Evolutionary conservation across 2,888 invertebrate species (phyloP).

Genomic region (Deilephila elpenor): DNA sequence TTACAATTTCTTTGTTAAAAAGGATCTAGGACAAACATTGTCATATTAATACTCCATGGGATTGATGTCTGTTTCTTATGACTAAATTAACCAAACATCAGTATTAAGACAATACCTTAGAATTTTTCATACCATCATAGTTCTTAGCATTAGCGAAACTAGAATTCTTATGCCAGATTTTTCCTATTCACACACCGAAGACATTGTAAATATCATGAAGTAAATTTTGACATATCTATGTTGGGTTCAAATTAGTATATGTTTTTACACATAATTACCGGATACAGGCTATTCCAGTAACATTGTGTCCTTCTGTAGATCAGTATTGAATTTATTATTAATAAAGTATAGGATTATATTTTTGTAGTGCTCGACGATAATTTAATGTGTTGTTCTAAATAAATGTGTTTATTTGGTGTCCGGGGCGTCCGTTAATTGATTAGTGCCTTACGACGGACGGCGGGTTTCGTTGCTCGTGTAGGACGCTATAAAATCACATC

Average conservation of each 20-base stretch:
- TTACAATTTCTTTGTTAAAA: neutral
- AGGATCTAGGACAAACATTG: conserved; percentile 21
- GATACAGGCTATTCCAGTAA: conserved; percentile 23
- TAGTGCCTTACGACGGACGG: conserved; percentile 80
- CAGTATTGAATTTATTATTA: conserved; percentile 29
- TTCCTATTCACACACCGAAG: conserved; percentile 27
- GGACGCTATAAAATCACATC: conserved; percentile 66
- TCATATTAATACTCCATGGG: conserved; percentile 18
- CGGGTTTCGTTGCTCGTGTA: conserved; percentile 76
- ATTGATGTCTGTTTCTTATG: conserved; percentile 55
- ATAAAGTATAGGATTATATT: conserved; percentile 54
- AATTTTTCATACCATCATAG: conserved; percentile 17
- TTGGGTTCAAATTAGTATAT: conserved; percentile 60
- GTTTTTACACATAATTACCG: conserved; percentile 13
- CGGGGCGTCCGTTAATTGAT: conserved; percentile 71
- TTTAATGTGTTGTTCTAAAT: conserved; percentile 41
- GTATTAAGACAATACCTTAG: conserved; percentile 64
- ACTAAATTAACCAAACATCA: conserved; percentile 60
- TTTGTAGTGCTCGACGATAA: conserved; percentile 57
- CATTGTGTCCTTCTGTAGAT: conserved; percentile 29
- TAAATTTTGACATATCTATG: conserved; percentile 67
- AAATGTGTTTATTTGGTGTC: conserved; percentile 41
- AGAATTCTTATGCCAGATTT: conserved; percentile 3
- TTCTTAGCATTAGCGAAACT: conserved; percentile 14
- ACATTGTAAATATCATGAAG: conserved; percentile 69